Evolutionary conservation across 1,140 invertebrate genomes (phyloP).

Genomic region (Drosophila ambigua): DNA sequence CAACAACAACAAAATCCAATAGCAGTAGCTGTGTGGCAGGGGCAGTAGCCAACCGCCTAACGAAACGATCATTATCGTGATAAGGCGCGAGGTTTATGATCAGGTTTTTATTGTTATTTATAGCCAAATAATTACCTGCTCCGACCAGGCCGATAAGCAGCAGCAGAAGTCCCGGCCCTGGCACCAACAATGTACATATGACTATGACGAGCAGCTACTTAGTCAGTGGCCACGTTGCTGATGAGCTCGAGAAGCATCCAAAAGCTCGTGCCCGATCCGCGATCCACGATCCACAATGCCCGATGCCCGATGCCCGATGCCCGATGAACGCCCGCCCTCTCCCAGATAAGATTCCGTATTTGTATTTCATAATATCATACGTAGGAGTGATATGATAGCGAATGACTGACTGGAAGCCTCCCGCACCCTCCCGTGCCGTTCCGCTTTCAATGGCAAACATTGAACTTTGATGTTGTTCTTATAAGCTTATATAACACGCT

Average conservation of each 20-base stretch:
- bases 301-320: too few species aligned
- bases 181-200: background rate
- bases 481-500: slow-evolving; percentile 41
- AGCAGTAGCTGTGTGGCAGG: background rate
- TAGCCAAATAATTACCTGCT: slow-evolving; percentile 69
- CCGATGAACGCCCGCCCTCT: background rate
- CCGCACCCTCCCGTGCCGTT: too few species aligned
- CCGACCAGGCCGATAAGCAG: slow-evolving; percentile 48
- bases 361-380: slow-evolving; percentile 49
- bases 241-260: slow-evolving; percentile 37
- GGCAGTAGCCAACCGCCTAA: slow-evolving; percentile 9
- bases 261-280: slow-evolving; percentile 8
- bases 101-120: slow-evolving; percentile 76
- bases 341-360: slow-evolving; percentile 41
- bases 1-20: background rate
- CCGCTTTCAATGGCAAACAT: slow-evolving; percentile 42
- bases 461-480: slow-evolving; percentile 42
- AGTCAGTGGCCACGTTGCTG: slow-evolving; percentile 36
- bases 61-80: slow-evolving; percentile 29
- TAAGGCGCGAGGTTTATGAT: slow-evolving; percentile 47
- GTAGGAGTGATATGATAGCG: slow-evolving; percentile 43
- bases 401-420: slow-evolving; percentile 16
- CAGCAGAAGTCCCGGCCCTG: slow-evolving; percentile 1
- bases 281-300: too few species aligned
- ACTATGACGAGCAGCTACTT: slow-evolving; percentile 29